Evolutionary conservation across 2,888 invertebrate species (phyloP).

Genomic region (Sylvicola cinctus): DNA sequence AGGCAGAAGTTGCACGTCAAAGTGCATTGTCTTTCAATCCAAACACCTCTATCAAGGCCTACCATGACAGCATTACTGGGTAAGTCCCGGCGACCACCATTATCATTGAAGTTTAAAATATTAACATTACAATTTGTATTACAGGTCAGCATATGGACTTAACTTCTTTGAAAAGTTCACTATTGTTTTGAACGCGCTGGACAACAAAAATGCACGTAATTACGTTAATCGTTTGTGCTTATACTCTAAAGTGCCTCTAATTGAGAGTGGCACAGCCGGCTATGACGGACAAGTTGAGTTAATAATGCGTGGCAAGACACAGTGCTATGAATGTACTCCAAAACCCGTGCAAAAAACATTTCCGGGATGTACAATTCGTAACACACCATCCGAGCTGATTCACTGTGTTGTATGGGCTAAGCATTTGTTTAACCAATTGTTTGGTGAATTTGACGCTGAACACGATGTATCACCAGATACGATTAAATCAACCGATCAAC

Average conservation of each 20-base stretch:
- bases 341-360: constrained; percentile 81
- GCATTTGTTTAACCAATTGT: constrained; percentile 93
- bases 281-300: constrained; percentile 91
- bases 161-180: constrained; percentile 81
- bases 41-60: constrained; percentile 66
- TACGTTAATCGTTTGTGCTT: constrained; percentile 99
- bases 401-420: constrained; percentile 99
- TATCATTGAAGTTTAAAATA: constrained; percentile 4
- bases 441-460: constrained; percentile 92
- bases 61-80: constrained; percentile 88
- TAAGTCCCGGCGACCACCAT: too few species aligned
- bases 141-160: constrained; percentile 70
- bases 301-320: constrained; percentile 68
- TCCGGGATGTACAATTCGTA: constrained; percentile 96
- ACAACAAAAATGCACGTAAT: constrained; percentile 88
- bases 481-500: too few species aligned
- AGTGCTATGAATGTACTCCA: constrained; percentile 93
- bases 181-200: constrained; percentile 88
- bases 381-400: constrained; percentile 96
- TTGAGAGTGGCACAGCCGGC: constrained; percentile 95
- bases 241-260: constrained; percentile 78
- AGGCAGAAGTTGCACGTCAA: constrained; percentile 78
- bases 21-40: constrained; percentile 79
- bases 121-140: constrained; percentile 18
- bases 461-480: constrained; percentile 96